Conservation (phyloP, 2,113 vertebrate genomes). For the Sterrhoptilus dennistouni region DNA sequence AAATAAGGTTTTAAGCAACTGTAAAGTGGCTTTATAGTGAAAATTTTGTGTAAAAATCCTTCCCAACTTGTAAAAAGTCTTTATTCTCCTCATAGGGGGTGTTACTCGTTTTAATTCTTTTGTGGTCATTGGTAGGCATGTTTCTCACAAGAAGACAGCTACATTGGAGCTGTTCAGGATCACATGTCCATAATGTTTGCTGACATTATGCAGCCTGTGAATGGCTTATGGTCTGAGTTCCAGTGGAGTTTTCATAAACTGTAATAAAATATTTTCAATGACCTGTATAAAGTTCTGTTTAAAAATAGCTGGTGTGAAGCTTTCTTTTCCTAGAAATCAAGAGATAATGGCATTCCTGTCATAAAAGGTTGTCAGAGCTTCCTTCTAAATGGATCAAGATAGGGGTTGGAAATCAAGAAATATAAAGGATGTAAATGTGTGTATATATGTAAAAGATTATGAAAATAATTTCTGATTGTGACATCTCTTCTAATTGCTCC, state of each 20-base stretch:
- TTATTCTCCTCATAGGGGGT: background rate
- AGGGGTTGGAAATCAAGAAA: background rate
- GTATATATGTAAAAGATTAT: background rate
- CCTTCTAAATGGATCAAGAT: background rate
- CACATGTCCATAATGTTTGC: background rate
- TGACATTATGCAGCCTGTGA: background rate
- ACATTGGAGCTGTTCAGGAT: background rate
- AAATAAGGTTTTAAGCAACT: background rate
- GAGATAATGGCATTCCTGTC: background rate
- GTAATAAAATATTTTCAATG: background rate
- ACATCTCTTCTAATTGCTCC: background rate
- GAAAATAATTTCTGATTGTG: background rate
- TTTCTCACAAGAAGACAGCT: background rate
- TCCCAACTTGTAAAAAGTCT: background rate
- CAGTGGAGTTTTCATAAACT: background rate
- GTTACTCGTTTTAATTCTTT: background rate
- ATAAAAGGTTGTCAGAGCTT: background rate
- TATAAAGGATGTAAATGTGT: background rate
- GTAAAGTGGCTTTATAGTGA: background rate
- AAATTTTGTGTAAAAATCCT: background rate
- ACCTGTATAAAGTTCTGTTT: background rate
- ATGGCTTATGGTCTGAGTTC: background rate
- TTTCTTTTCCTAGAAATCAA: background rate
- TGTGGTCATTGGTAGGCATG: background rate
- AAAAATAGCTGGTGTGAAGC: background rate